A percentile compares a stretch with the other conserved stretches of the same genome.
phyloP scores from a whole-genome alignment of 2,113 vertebrate genomes.

The Promerops cafer region DNA sequence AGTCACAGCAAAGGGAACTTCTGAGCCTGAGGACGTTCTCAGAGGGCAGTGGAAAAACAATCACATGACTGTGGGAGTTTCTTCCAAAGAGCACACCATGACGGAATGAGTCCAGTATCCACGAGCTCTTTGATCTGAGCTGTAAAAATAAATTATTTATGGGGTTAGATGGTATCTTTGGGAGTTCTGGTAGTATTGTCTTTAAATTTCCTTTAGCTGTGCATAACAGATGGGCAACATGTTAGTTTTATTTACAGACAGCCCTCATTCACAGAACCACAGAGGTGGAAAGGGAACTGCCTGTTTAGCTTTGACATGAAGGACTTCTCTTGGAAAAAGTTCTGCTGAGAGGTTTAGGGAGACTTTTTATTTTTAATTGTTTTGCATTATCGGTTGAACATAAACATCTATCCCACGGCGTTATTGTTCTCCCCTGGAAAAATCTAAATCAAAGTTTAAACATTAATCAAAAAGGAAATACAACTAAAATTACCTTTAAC shows the following conservation, averaged over 20 bases:
- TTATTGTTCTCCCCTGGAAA: slow-evolving; percentile 53
- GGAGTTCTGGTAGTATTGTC: neutral
- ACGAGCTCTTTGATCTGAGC: neutral
- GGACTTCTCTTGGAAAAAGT: neutral
- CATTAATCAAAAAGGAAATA: slow-evolving; percentile 45
- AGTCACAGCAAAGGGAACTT: neutral
- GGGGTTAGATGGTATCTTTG: neutral
- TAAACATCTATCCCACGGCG: neutral
- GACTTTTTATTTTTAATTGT: neutral
- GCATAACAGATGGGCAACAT: neutral
- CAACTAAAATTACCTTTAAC: neutral
- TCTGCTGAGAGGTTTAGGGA: neutral
- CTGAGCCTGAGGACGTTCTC: neutral
- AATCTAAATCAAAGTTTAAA: slow-evolving; percentile 41
- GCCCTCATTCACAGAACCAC: neutral
- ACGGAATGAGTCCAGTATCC: neutral
- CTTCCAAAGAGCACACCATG: neutral
- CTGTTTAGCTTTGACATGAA: neutral
- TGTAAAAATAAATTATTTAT: slow-evolving; percentile 39
- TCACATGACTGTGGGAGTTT: neutral
- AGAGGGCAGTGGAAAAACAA: neutral
- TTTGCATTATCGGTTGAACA: neutral
- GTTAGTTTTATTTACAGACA: neutral
- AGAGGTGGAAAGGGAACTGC: neutral
- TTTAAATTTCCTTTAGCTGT: slow-evolving; percentile 12